A percentile compares a stretch with the other conserved stretches of the same genome.
Evolutionary conservation across 2,797 vertebrate species (phyloP).

Genomic region (Gorsachius magnificus): DNA sequence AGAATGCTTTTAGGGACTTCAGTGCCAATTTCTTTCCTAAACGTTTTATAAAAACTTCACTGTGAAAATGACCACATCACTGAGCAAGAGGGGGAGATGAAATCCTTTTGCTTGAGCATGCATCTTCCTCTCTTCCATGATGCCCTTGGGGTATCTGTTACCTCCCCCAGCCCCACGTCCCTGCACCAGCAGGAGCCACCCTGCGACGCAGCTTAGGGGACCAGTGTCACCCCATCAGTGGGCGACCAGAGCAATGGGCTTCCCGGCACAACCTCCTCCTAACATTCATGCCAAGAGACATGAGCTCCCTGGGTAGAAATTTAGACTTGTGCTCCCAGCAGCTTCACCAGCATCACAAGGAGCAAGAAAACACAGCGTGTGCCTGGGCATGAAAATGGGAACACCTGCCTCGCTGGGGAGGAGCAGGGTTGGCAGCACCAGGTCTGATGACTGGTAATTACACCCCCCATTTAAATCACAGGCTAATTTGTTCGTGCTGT

Average conservation of each 20-base stretch:
- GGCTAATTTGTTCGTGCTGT: not conserved
- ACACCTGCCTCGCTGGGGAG: not conserved
- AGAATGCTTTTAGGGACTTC: not conserved
- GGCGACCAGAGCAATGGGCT: accelerated
- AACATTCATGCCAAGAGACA: not conserved
- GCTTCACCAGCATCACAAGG: not conserved
- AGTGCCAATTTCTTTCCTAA: not conserved
- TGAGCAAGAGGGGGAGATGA: not conserved
- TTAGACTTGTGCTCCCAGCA: not conserved
- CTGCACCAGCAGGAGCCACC: not conserved
- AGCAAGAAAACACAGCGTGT: not conserved
- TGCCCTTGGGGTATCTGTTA: not conserved
- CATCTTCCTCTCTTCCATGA: not conserved
- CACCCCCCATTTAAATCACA: not conserved
- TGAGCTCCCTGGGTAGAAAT: not conserved
- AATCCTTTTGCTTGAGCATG: not conserved
- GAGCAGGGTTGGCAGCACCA: not conserved
- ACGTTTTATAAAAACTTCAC: not conserved
- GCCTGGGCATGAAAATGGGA: not conserved
- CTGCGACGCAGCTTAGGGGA: not conserved
- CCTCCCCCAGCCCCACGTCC: not conserved
- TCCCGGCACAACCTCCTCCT: not conserved
- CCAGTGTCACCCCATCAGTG: not conserved
- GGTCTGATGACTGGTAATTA: not conserved
- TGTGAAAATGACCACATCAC: not conserved